Evolutionary conservation across 2,888 invertebrate species (phyloP).

Genomic region (Sarcophaga subvicina): DNA sequence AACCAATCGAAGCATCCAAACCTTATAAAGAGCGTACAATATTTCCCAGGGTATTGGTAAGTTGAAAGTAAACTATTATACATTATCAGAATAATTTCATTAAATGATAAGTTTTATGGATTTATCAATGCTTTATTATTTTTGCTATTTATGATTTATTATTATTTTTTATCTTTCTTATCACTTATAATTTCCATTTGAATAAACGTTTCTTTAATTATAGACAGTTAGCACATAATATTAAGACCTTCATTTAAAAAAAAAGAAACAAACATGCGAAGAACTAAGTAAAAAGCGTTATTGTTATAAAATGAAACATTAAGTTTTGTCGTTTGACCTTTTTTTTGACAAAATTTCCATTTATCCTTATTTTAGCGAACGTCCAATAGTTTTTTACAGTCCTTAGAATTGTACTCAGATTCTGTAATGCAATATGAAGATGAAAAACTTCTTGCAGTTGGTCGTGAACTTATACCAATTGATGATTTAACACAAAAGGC

Average conservation of each 20-base stretch:
- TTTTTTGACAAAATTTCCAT: no score
- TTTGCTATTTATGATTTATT: background rate
- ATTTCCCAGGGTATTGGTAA: slow-evolving; percentile 83
- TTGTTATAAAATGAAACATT: background rate
- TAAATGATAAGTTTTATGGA: background rate
- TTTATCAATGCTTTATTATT: background rate
- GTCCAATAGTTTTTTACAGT: slow-evolving; percentile 82
- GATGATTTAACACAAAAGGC: slow-evolving; percentile 86
- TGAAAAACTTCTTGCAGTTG: slow-evolving; percentile 85
- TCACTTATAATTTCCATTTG: slow-evolving; percentile 11
- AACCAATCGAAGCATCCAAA: slow-evolving; percentile 74
- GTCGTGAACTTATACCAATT: slow-evolving; percentile 87
- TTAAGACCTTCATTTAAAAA: no score
- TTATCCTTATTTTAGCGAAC: slow-evolving; percentile 70
- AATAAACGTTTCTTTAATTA: background rate
- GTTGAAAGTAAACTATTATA: slow-evolving; percentile 20
- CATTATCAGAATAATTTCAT: background rate
- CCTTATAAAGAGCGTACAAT: slow-evolving; percentile 79
- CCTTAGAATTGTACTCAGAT: slow-evolving; percentile 83
- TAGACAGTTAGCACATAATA: no score
- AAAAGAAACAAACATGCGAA: background rate
- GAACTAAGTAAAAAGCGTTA: background rate
- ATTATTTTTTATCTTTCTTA: background rate
- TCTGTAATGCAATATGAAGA: slow-evolving; percentile 88
- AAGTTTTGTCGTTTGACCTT: background rate